Evolutionary conservation across 1,140 invertebrate species (phyloP).

Genomic region (Orussus abietinus): DNA sequence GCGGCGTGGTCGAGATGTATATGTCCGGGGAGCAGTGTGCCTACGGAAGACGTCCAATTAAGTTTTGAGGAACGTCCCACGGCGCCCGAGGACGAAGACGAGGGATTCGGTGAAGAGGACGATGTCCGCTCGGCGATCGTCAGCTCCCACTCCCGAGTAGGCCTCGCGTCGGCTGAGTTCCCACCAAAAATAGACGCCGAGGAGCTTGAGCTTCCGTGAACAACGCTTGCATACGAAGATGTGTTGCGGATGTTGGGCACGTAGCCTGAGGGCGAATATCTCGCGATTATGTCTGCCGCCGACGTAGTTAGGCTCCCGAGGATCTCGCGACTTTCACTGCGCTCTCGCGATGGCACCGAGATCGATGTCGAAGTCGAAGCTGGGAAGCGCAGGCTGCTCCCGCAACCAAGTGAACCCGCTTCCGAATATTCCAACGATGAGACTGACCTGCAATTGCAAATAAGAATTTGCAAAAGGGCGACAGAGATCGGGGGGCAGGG

Average conservation of each 20-base stretch:
- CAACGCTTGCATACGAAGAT: too few species aligned
- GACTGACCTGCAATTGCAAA: constrained; percentile 41
- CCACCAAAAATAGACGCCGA: constrained; percentile 1
- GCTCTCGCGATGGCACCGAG: constrained; percentile 16
- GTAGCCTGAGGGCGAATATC: constrained; percentile 62
- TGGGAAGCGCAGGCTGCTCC: constrained; percentile 13
- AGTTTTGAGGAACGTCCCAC: constrained; percentile 13
- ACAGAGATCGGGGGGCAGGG: constrained; percentile 2
- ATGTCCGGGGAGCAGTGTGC: constrained; percentile 27
- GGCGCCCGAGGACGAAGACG: constrained; percentile 4
- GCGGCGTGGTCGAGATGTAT: constrained; percentile 25
- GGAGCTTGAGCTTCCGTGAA: too few species aligned
- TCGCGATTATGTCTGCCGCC: constrained; percentile 58
- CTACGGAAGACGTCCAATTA: constrained; percentile 22
- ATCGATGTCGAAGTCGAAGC: constrained; percentile 16
- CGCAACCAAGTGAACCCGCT: constrained; percentile 13
- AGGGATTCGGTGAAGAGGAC: constrained; percentile 18
- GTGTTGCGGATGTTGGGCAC: constrained; percentile 57
- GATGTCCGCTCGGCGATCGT: constrained; percentile 24
- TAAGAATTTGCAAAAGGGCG: constrained; percentile 13
- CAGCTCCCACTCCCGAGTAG: constrained; percentile 4
- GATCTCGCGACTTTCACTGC: constrained; percentile 7
- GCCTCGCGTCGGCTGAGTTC: neutral
- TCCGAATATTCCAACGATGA: constrained; percentile 36
- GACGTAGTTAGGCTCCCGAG: constrained; percentile 45